These are phyloP conservation scores for Callithrix jacchus DNA, from an alignment of 2,113 vertebrate species.

Conservation along the genomic window DNA sequence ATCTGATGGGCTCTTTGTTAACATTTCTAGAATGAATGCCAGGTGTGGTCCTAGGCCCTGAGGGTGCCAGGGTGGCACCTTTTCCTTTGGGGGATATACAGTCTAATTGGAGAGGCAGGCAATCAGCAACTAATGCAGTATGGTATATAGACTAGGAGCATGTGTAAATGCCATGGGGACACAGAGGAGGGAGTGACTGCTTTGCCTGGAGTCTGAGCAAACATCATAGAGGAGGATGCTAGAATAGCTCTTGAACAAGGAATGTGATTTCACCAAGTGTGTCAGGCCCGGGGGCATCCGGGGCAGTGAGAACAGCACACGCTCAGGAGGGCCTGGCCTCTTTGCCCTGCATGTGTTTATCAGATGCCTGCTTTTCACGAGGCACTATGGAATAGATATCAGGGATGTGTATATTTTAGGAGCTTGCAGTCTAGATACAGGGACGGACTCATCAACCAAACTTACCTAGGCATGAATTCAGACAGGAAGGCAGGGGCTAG, in stretches of 20 bases:
- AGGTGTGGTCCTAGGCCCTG: background rate
- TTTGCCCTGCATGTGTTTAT: background rate
- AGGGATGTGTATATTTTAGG: background rate
- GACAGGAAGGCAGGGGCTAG: background rate
- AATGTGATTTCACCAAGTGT: background rate
- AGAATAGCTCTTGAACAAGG: background rate
- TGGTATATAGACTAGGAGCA: background rate
- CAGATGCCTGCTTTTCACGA: background rate
- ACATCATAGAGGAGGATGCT: background rate
- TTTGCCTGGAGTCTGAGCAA: background rate
- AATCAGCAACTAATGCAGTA: no score
- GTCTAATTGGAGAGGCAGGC: background rate
- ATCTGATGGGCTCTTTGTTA: background rate
- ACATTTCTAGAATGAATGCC: background rate
- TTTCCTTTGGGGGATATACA: background rate
- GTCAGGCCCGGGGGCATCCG: no score
- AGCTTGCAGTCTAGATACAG: background rate
- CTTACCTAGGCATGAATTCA: background rate
- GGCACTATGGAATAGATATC: background rate
- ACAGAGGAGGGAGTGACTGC: background rate
- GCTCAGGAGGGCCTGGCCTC: background rate
- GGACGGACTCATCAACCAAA: background rate
- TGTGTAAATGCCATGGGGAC: background rate
- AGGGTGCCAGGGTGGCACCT: background rate
- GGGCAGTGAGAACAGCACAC: background rate